phyloP scores from a whole-genome alignment of 30 jellyfish, hydroid and myxozoan species.

The Pelagia noctiluca region DNA sequence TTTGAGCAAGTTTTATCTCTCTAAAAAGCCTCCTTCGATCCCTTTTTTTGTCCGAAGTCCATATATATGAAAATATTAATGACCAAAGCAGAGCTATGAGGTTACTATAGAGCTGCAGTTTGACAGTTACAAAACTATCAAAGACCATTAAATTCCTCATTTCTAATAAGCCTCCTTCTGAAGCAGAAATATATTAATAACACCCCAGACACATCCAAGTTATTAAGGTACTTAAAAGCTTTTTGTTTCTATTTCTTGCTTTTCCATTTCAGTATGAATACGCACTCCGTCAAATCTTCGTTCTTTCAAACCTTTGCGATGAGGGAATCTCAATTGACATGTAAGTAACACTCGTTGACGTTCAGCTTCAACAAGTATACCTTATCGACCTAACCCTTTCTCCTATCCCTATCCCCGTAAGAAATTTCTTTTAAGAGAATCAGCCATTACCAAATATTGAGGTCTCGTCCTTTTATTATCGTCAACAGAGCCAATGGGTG shows the following conservation, averaged over 20 bases:
- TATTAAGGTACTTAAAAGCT: background rate
- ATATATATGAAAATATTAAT: too few relatives aligned
- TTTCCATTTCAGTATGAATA: constrained; percentile 82
- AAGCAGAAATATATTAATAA: constrained; percentile 1
- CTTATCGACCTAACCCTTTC: too few relatives aligned
- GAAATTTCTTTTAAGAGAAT: background rate
- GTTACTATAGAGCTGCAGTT: too few relatives aligned
- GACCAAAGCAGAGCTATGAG: too few relatives aligned
- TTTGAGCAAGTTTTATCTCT: too few relatives aligned
- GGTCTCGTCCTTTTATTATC: too few relatives aligned
- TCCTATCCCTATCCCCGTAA: background rate
- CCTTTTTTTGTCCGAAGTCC: too few relatives aligned
- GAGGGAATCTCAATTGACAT: constrained; percentile 60
- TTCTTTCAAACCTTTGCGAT: constrained; percentile 93
- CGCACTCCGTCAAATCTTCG: constrained; percentile 94
- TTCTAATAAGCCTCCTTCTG: background rate
- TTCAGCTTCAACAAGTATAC: background rate
- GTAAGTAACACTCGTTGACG: constrained; percentile 48
- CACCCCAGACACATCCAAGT: background rate
- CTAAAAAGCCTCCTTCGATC: too few relatives aligned
- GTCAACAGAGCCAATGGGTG: too few relatives aligned
- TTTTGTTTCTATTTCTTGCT: background rate
- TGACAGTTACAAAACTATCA: too few relatives aligned
- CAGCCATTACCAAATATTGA: too few relatives aligned
- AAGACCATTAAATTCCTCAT: too few relatives aligned